Evolutionary conservation across 2,113 vertebrate genomes (phyloP).

Genomic region (Rousettus leschenaultii): DNA sequence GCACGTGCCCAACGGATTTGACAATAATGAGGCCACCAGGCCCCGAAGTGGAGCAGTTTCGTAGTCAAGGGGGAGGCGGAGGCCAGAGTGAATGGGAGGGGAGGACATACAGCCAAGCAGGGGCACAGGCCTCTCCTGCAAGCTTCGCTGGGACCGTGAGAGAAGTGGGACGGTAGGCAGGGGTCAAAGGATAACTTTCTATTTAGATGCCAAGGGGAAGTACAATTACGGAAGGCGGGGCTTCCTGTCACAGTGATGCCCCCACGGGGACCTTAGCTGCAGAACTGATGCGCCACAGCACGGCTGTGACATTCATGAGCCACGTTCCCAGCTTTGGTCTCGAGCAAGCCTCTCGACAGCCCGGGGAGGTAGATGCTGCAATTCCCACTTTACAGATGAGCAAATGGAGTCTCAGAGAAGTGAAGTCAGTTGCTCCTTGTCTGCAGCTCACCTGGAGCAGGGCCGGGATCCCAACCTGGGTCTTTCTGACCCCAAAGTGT

Average conservation of each 20-base stretch:
- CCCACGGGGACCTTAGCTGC: accelerated
- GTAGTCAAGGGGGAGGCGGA: neutral
- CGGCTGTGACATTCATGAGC: accelerated
- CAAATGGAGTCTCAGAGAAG: neutral
- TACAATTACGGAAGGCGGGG: neutral
- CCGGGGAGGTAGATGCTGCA: neutral
- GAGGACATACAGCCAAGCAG: neutral
- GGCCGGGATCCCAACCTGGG: neutral
- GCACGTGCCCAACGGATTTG: neutral
- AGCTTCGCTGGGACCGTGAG: neutral
- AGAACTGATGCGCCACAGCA: neutral
- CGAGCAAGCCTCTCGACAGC: neutral
- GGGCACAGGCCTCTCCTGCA: accelerated
- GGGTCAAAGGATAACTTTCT: neutral
- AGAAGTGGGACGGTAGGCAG: neutral
- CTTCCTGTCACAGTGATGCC: neutral
- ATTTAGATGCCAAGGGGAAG: neutral
- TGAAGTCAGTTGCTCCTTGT: accelerated
- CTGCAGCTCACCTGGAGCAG: neutral
- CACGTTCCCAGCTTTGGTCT: neutral
- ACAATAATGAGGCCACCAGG: neutral
- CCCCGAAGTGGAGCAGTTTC: neutral
- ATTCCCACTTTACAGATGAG: neutral
- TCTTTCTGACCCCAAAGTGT: neutral
- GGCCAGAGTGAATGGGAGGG: neutral